Evolutionary conservation across 2,797 vertebrate genomes (phyloP).

Genomic region (Xiphorhynchus erythropygius): DNA sequence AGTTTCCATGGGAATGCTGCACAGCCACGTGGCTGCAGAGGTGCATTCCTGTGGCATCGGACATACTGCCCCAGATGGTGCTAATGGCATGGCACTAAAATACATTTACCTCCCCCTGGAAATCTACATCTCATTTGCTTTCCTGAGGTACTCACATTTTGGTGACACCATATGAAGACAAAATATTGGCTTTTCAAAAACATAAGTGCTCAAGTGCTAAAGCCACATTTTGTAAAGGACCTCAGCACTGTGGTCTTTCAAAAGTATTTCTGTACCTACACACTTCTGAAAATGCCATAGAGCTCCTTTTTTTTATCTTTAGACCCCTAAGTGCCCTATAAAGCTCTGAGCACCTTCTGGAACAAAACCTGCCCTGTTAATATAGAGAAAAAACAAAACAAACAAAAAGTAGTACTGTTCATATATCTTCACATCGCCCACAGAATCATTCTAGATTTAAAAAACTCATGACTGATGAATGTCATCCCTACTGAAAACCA

Average conservation of each 20-base stretch:
- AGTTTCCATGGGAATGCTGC: neutral
- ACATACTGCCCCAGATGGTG: neutral
- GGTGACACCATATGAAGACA: neutral
- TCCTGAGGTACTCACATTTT: neutral
- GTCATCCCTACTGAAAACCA: neutral
- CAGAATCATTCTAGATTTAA: neutral
- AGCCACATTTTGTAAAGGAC: neutral
- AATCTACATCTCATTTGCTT: neutral
- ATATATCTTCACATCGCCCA: neutral
- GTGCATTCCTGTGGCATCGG: neutral
- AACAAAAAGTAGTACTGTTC: neutral
- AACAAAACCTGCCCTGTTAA: neutral
- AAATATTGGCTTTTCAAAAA: neutral
- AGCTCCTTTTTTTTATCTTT: neutral
- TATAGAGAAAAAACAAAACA: neutral
- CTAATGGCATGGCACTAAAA: neutral
- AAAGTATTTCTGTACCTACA: neutral
- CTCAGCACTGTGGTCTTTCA: neutral
- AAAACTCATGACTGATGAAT: neutral
- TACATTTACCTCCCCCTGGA: neutral
- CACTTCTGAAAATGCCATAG: neutral
- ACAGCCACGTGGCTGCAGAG: neutral
- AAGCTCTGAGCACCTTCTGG: neutral
- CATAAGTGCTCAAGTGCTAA: neutral
- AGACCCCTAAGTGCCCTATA: neutral